These are phyloP conservation scores for Falco naumanni DNA, from an alignment of 2,797 vertebrate genomes.

Conservation along the genomic window DNA sequence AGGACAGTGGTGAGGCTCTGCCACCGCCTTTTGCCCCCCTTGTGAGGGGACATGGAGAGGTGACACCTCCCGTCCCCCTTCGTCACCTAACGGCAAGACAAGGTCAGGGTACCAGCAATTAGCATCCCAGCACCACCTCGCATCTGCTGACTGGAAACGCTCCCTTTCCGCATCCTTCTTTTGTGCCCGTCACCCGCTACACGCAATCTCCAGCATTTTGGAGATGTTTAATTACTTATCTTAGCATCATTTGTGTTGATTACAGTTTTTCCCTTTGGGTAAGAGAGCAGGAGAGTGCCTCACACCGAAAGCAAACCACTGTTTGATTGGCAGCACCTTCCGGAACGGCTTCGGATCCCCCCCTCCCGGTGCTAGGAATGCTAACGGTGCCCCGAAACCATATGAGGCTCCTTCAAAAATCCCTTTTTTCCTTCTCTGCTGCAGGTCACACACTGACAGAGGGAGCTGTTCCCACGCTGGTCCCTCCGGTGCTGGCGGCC, in stretches of 20 bases:
- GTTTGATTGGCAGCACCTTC: background rate
- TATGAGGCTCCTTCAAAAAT: accelerated
- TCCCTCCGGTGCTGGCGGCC: too few relatives aligned
- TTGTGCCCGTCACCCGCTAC: background rate
- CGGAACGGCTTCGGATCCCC: background rate
- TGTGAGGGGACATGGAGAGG: background rate
- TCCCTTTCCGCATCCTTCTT: background rate
- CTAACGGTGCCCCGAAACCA: background rate
- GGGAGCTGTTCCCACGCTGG: background rate
- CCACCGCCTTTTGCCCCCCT: too few relatives aligned
- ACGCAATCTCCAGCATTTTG: background rate
- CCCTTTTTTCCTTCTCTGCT: accelerated
- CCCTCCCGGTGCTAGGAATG: background rate
- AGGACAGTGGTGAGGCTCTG: background rate
- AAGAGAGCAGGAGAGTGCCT: background rate
- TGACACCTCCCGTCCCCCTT: background rate
- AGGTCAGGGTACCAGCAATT: background rate
- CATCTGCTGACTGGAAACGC: background rate
- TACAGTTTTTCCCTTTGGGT: background rate
- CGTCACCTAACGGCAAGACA: background rate
- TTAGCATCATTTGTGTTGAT: background rate
- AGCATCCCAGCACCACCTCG: accelerated
- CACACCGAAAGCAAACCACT: background rate
- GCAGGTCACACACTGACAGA: background rate
- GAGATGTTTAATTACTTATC: background rate